phyloP scores from a whole-genome alignment of 2,797 vertebrate genomes.

The Linurgus olivaceus region DNA sequence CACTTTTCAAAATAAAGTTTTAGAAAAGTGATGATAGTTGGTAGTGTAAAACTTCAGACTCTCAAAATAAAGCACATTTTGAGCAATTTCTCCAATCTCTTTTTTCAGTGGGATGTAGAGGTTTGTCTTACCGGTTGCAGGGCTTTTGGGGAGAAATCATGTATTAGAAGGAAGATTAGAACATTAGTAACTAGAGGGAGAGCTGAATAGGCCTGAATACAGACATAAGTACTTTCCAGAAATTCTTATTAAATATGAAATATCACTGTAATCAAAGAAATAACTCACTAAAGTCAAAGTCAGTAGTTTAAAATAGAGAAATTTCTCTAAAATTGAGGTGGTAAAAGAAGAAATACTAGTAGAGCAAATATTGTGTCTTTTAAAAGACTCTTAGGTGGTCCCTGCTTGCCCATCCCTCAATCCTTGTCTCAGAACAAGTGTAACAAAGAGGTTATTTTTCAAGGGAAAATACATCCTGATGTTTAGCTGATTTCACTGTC shows the following conservation, averaged over 20 bases:
- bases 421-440: neutral
- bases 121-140: neutral
- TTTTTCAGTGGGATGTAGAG: neutral
- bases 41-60: neutral
- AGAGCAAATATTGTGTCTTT: neutral
- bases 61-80: neutral
- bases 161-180: neutral
- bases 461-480: neutral
- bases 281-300: neutral
- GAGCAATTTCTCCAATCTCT: neutral
- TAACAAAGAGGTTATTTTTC: neutral
- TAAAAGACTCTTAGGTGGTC: neutral
- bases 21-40: neutral
- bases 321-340: neutral
- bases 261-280: neutral
- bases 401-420: neutral
- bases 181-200: neutral
- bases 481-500: neutral
- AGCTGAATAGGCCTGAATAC: neutral
- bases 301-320: neutral
- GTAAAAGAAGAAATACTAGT: neutral
- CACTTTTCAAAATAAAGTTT: neutral
- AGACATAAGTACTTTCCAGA: neutral
- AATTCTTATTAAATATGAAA: neutral
- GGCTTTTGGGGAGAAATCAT: neutral